These are phyloP conservation scores for Epinephelus malabaricus DNA, from an alignment of 2,797 vertebrate species.

Conservation along the genomic window DNA sequence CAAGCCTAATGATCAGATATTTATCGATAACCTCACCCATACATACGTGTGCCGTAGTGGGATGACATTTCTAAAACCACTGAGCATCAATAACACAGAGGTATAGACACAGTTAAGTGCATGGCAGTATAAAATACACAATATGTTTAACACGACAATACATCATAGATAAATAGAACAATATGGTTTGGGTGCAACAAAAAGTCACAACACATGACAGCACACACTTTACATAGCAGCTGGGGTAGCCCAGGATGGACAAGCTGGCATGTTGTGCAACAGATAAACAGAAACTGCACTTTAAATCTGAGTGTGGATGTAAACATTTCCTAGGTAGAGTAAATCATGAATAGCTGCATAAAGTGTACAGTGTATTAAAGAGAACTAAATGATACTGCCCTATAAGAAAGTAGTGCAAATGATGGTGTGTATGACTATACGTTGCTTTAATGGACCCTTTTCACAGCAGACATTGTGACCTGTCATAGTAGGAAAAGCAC, in stretches of 20 bases:
- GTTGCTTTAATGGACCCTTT: too few species aligned
- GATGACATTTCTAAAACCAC: not conserved
- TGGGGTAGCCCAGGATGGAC: not conserved
- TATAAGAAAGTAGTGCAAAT: not conserved
- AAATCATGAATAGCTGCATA: not conserved
- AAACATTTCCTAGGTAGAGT: conserved; percentile 4
- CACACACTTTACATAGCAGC: not conserved
- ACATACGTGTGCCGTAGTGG: not conserved
- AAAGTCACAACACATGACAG: not conserved
- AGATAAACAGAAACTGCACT: not conserved
- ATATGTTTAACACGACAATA: not conserved
- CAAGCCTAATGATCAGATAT: not conserved
- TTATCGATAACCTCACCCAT: not conserved
- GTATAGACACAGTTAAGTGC: too few species aligned
- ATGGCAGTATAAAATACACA: not conserved
- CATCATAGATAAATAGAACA: not conserved
- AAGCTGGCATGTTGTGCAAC: conserved; percentile 21
- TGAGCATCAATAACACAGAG: not conserved
- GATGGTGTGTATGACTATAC: not conserved
- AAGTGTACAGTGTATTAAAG: not conserved
- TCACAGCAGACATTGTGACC: too few species aligned
- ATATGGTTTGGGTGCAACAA: not conserved
- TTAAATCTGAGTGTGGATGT: not conserved
- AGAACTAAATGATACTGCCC: not conserved
- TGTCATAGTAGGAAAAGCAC: too few species aligned